Evolutionary conservation across 1,140 invertebrate genomes (phyloP), one percentile per base, ranked within the genome.

Genomic region (Coboldia fuscipes): DNA sequence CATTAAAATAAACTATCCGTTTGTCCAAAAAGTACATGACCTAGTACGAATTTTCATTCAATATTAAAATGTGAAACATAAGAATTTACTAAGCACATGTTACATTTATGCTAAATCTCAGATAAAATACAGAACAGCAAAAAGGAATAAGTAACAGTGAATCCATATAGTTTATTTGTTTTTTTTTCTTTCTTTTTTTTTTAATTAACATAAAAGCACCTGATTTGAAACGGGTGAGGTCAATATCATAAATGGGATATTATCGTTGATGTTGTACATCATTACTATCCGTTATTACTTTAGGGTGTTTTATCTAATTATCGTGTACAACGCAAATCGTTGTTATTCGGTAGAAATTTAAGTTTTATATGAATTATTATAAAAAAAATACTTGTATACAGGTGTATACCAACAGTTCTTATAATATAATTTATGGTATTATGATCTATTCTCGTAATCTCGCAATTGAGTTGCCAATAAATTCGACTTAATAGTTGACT

Each of bases 231-330:
- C 45, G 21, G 51, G 49, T 43, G 51, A 50, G 44, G 51, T 42
- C 39, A 54, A 45, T 47, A 54, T 50, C 44, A 54, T 44, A 54
- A 54, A 54, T 39, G 51, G 48, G 40, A 48, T 51, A 45, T 51
- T 50, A 45, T 54, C 51, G 45, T 54, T 51, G 43, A 49, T 54
- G 40, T 54, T 51, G 15, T 23, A 34, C 33, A 34, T 34, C 18
- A 15, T 12, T 27, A 9, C 23, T 32, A 6, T 32, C 4, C 8
- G 10, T 15, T 13, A 7, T 19, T 32, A 21, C 12, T 32, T 2
- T 19, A 13, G 14, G n/a, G 21, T 13, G 15, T 23, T 33, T 32
- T 6, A 7, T 33, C 32, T 22, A n/a, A n/a, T n/a, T n/a, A n/a
- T n/a, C n/a, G n/a, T n/a, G n/a, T n/a, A n/a, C n/a, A n/a, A n/a